Base-by-base conservation (phyloP, 2,113 vertebrate genomes). In the Marmota flaviventris region DNA sequence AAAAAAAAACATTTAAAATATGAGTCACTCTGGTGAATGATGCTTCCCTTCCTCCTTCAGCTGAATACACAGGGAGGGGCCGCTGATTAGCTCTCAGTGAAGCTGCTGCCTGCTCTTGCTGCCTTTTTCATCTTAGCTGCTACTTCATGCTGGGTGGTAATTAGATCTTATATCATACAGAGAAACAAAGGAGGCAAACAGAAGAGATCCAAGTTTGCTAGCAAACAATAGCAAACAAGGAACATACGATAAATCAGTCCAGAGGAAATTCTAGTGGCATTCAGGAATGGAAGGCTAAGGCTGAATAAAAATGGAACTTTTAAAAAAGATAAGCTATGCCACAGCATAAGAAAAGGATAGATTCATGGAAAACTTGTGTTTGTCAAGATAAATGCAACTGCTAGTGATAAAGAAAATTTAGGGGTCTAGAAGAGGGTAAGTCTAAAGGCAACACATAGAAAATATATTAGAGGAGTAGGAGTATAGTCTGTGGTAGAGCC, bases 111-210 rank as follows among this genome's bases (percentile, higher is more conserved):
- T 86, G 94, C 82, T 92, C 85, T 78, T 53, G 61, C 51, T 95
- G 76, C 37, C 79, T 75, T 48, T 91, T 88, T 78, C 86, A 95
- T 65, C 90, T 85, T 58, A 87, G 65, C 42, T 81, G 20, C 67
- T 89, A 42, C 84, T 95, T 92, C 87, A 92, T 72, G 79, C 34
- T 82, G 93, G 76, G 97, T 78, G 86, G 69, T 92, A 98, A 97
- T 96, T 51, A 96, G 77, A 83, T 88, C 89, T 89, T 67, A 81
- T 27, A 70, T 84, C 65, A 87, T n/a, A 25, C 37, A 69, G 32
- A 96, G 73, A 61, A 78, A 88, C 79, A 93, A 94, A 97, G 37
- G 75, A 96, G 72, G 51, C 45, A 83, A 94, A 84, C 10, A n/a
- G 61, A 89, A 92, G 96, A 45, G 70, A 76, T 91, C 67, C 85